Evolutionary conservation across 1,140 invertebrate genomes (phyloP).

Genomic region (Cotesia chilonis): DNA sequence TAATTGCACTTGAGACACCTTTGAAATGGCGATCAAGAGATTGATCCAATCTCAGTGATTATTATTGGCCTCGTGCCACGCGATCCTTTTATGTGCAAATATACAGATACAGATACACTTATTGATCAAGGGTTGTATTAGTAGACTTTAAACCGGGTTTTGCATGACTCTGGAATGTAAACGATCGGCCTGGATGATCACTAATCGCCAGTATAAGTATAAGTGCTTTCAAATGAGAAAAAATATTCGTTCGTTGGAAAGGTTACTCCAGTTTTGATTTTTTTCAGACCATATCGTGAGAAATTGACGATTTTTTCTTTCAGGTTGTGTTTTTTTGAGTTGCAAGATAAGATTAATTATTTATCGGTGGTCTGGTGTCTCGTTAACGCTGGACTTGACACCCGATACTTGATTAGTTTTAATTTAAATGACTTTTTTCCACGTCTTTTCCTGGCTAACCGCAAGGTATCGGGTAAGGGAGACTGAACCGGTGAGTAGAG

Average conservation of each 20-base stretch:
- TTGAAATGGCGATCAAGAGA: constrained; percentile 1
- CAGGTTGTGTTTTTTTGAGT: too few species aligned
- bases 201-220: constrained; percentile 6
- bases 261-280: too few species aligned
- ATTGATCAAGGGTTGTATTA: constrained; percentile 1
- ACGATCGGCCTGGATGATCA: constrained; percentile 23
- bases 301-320: too few species aligned
- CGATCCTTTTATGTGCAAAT: constrained; percentile 24
- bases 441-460: constrained; percentile 1
- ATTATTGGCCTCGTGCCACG: constrained; percentile 36
- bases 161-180: neutral
- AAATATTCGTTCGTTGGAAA: constrained; percentile 1
- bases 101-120: constrained; percentile 4
- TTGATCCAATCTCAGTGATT: constrained; percentile 22
- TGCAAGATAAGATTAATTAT: too few species aligned
- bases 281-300: too few species aligned
- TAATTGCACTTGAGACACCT: constrained; percentile 10
- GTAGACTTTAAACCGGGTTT: neutral
- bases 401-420: neutral
- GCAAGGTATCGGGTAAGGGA: too few species aligned
- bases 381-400: neutral
- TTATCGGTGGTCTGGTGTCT: too few species aligned
- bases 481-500: too few species aligned
- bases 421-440: neutral
- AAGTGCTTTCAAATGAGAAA: constrained; percentile 30